These are phyloP conservation scores for Hyperoodon ampullatus DNA, from an alignment of 2,113 vertebrate species.

Conservation along the genomic window DNA sequence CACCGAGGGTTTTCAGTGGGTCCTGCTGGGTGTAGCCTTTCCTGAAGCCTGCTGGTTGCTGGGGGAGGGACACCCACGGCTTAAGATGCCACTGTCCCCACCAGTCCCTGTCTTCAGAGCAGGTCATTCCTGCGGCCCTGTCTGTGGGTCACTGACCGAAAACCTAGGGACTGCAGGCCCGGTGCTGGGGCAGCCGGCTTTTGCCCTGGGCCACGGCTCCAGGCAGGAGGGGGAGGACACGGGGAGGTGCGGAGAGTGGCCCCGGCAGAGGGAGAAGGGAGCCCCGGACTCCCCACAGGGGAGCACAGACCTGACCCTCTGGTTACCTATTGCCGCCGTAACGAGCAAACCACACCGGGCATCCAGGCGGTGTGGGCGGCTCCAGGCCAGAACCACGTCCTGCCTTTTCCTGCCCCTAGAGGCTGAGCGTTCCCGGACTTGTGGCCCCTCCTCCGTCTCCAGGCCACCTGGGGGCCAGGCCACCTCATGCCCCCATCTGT, in stretches of 20 bases:
- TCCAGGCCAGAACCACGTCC: neutral
- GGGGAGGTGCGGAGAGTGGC: neutral
- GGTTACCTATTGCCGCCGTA: neutral
- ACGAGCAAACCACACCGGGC: neutral
- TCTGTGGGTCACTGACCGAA: neutral
- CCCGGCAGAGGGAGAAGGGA: neutral
- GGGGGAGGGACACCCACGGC: fast-evolving
- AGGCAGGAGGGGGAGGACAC: neutral
- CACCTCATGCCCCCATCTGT: neutral
- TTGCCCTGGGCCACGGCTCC: neutral
- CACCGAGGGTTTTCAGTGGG: neutral
- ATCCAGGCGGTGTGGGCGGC: fast-evolving
- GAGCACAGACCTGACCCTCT: neutral
- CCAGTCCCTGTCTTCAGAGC: neutral
- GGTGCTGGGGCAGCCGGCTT: neutral
- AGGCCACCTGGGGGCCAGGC: neutral
- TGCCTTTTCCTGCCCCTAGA: neutral
- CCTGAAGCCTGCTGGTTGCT: neutral
- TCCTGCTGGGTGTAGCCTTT: neutral
- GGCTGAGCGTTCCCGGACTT: neutral
- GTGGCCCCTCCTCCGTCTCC: neutral
- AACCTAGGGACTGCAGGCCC: neutral
- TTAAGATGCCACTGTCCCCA: neutral
- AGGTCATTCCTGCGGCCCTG: no score
- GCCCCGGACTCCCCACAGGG: neutral